phyloP scores from a whole-genome alignment of 2,113 vertebrate species.

The Pollimyrus isidori region DNA sequence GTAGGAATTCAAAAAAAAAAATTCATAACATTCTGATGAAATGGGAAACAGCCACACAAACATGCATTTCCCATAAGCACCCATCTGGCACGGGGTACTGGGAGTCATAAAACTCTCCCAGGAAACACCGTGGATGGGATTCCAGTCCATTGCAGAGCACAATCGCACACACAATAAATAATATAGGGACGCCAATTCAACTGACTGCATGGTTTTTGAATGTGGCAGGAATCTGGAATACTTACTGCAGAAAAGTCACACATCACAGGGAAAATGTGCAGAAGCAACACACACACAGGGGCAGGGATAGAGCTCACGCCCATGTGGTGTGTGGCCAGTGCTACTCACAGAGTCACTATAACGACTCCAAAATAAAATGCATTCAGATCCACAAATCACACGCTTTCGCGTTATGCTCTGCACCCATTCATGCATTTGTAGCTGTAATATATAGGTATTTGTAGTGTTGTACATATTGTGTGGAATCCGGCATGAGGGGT shows the following conservation, averaged over 20 bases:
- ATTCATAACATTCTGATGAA: background rate
- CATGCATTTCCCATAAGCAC: background rate
- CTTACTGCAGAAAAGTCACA: background rate
- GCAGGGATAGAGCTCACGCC: background rate
- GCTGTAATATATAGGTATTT: background rate
- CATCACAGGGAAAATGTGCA: background rate
- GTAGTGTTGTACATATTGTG: conserved; percentile 2
- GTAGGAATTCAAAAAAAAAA: background rate
- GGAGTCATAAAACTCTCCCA: background rate
- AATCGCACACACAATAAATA: background rate
- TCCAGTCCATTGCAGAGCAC: background rate
- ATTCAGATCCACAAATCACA: background rate
- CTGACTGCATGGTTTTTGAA: background rate
- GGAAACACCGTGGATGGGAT: background rate
- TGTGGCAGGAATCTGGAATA: background rate
- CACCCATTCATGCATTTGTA: background rate
- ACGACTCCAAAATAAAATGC: background rate
- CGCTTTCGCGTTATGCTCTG: background rate
- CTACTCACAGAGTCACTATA: background rate
- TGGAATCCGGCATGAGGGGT: background rate
- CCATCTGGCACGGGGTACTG: background rate
- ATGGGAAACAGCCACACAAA: background rate
- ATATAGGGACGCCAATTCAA: background rate
- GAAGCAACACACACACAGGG: background rate
- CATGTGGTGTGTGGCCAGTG: background rate